Evolutionary conservation across 2,888 invertebrate genomes (phyloP), one percentile per base, ranked within the genome.

Genomic region (Drosophila cognata): DNA sequence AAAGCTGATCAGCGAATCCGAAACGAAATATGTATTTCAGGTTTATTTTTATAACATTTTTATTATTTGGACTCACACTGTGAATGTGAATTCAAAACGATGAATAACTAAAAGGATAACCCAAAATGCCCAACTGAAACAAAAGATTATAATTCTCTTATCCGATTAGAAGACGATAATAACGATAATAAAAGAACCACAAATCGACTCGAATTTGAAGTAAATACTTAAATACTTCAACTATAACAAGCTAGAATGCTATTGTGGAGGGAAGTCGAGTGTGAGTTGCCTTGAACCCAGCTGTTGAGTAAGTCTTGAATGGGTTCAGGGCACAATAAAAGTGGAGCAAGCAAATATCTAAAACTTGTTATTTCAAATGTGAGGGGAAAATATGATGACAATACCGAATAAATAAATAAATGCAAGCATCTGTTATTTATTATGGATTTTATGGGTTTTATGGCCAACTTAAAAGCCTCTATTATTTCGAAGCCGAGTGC

Each of bases 61-160:
- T 6, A 36, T 48, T n/a, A n/a, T 56, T 60, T 53, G 25, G 53
- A 65, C 61, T 48, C 53, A 48, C 33, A 50, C n/a, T 41, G 18
- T 13, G 48, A 65, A 53, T 66, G 59, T 36, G 59, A 65, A 56
- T 57, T 51, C 64, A 56, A 64, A 58, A 59, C 13, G 33, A 18
- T 41, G 36, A 64, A 64, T 75, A 66, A 78, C 76, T 69, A 50
- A 51, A 64, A 74, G 79, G 68, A 82, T 82, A 79, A 82, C 51
- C 67, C 41, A 59, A 4, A 3, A 10, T 21, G 16, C 13, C 31
- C 31, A 7, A 8, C 18, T n/a, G 13, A 25, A 46, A 46, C 43
- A 58, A 59, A 28, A 59, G 35, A 50, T 5, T 25, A n/a, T 46
- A 46, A 58, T 11, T 7, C 35, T 4, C 25, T 28, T 36, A 55